Base-by-base conservation (phyloP, 2,113 vertebrate genomes). In the Prochilodus magdalenae region DNA sequence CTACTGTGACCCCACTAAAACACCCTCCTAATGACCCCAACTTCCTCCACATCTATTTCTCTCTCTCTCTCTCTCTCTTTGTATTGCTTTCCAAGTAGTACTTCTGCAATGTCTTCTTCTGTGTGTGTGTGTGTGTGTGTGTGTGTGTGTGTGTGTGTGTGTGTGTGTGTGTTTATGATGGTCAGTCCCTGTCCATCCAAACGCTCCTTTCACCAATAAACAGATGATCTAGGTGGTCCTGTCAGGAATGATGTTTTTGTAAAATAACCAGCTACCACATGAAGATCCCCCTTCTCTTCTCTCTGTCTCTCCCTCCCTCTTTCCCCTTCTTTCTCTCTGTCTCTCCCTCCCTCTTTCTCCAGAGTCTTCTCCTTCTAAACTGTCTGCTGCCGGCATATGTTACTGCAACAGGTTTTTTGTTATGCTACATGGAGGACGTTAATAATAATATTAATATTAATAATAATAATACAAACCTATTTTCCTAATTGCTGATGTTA, bases 161-260 rank as follows among this genome's bases (percentile, higher is more conserved):
- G 49, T 3, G 26, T 49, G 33, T 66, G 55, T 66, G 60, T 65
- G n/a, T 22, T 4, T 55, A 14, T n/a, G 47, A 78, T 70, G 73
- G 84, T 87, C 89, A 81, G 88, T 86, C 90, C 87, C 84, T 89
- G 90, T 90, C 90, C 93, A 91, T 91, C 86, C 92, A 89, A 92
- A 88, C 90, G 91, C 91, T 87, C 90, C 89, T 89, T 91, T 90
- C 91, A 95, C 94, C 93, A 94, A 96, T 96, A 97, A 97, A 96
- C 95, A 95, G 30, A 92, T 89, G 90, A 87, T 84, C 89, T 79
- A 90, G 95, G 95, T 96, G 95, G 95, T 96, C 95, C 93, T 92
- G 93, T 95, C 94, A 95, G 88, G 87, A 89, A 84, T 77, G 66
- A 77, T 86, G 89, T 91, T 94, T 92, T 93, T 89, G 88, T 93